Conservation (phyloP, 2,797 vertebrate genomes). For the Sparus aurata region DNA sequence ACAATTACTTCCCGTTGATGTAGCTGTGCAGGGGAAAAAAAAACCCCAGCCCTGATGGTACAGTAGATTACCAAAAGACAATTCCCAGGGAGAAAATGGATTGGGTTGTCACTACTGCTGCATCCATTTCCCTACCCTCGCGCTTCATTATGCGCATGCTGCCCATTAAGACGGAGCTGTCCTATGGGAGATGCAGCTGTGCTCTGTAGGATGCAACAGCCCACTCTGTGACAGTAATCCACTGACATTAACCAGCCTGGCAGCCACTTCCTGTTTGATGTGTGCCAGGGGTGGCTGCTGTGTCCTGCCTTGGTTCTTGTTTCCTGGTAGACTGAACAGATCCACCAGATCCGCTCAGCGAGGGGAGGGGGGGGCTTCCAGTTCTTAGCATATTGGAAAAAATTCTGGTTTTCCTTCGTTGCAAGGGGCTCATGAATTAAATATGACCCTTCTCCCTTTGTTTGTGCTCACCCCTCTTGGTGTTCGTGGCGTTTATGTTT, state of each 20-base stretch:
- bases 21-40: background rate
- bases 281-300: slow-evolving; percentile 33
- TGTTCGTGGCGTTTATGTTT: slow-evolving; percentile 49
- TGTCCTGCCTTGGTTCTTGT: slow-evolving; percentile 12
- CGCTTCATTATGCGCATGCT: slow-evolving; percentile 55
- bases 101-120: slow-evolving; percentile 19
- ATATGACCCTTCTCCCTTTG: slow-evolving; percentile 56
- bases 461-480: slow-evolving; percentile 33
- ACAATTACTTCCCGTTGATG: background rate
- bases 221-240: slow-evolving; percentile 68
- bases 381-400: slow-evolving; percentile 24
- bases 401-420: slow-evolving; percentile 33
- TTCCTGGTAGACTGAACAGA: slow-evolving; percentile 22
- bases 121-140: slow-evolving; percentile 33
- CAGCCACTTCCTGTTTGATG: slow-evolving; percentile 61
- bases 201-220: slow-evolving; percentile 62
- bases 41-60: background rate
- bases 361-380: slow-evolving; percentile 18
- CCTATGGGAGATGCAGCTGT: slow-evolving; percentile 64
- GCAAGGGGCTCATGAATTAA: slow-evolving; percentile 68
- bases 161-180: slow-evolving; percentile 54
- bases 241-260: slow-evolving; percentile 71
- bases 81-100: slow-evolving; percentile 41
- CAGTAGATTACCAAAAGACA: slow-evolving; percentile 16
- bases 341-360: slow-evolving; percentile 3